Evolutionary conservation across 2,113 vertebrate species (phyloP).

Genomic region (Mohoua ochrocephala): DNA sequence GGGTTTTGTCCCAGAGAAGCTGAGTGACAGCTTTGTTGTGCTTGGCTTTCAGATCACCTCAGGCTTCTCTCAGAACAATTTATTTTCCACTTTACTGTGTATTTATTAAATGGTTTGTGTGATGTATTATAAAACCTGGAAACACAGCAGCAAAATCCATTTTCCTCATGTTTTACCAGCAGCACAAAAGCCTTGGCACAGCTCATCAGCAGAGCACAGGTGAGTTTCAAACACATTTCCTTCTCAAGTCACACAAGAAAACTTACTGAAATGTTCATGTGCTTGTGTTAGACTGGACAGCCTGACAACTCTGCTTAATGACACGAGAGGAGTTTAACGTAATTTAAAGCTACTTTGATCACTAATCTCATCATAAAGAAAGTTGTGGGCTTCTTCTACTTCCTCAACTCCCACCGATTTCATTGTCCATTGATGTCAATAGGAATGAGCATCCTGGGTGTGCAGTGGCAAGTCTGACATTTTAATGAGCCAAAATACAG

Average conservation of each 20-base stretch:
- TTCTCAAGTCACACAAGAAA: not conserved
- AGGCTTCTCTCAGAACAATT: not conserved
- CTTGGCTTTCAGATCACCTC: not conserved
- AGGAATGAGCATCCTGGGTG: not conserved
- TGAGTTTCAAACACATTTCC: not conserved
- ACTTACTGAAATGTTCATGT: not conserved
- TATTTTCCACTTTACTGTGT: not conserved
- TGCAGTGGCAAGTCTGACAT: slow-evolving; percentile 11
- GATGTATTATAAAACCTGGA: not conserved
- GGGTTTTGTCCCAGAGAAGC: not conserved
- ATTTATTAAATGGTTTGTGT: not conserved
- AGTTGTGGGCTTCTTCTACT: not conserved
- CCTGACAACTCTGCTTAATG: not conserved
- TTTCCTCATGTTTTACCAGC: not conserved
- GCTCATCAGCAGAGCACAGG: not conserved
- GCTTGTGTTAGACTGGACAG: not conserved
- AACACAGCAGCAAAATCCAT: not conserved
- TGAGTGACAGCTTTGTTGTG: not conserved
- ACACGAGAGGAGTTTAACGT: not conserved
- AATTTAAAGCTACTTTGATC: slow-evolving; percentile 5
- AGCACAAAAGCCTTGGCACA: not conserved
- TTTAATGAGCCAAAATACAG: not conserved
- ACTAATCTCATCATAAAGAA: not conserved
- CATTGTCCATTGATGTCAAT: not conserved
- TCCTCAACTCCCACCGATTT: not conserved